phyloP scores from a whole-genome alignment of 2,888 invertebrate species.

The Rotaria socialis region DNA sequence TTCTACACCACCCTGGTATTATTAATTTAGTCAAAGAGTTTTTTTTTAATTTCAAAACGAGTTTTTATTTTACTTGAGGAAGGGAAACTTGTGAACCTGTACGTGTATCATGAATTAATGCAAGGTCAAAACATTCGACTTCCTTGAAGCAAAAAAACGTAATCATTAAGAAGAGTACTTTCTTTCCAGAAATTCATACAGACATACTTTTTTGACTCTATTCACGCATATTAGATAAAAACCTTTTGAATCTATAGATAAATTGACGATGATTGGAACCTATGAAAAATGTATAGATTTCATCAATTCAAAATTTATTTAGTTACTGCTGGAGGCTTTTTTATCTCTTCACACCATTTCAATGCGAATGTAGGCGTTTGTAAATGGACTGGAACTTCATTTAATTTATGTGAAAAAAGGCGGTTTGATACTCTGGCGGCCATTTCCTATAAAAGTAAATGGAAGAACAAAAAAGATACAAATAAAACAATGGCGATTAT shows the following conservation, averaged over 20 bases:
- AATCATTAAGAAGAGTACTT: no score
- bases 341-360: neutral
- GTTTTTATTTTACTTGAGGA: neutral
- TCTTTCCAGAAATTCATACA: neutral
- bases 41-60: neutral
- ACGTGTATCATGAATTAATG: slow-evolving; percentile 21
- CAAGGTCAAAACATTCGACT: neutral
- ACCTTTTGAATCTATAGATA: neutral
- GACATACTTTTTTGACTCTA: neutral
- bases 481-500: no score
- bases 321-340: neutral
- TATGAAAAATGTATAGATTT: neutral
- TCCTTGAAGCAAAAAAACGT: neutral
- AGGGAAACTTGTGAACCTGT: neutral
- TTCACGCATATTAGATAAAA: neutral
- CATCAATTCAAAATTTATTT: neutral
- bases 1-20: neutral
- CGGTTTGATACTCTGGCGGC: neutral
- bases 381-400: neutral
- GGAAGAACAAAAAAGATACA: no score
- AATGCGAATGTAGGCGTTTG: neutral
- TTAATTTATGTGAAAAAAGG: neutral
- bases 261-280: neutral
- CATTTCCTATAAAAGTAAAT: neutral
- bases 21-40: neutral